Conservation (phyloP, 2,113 vertebrate species). For the Coryphaenoides rupestris region DNA sequence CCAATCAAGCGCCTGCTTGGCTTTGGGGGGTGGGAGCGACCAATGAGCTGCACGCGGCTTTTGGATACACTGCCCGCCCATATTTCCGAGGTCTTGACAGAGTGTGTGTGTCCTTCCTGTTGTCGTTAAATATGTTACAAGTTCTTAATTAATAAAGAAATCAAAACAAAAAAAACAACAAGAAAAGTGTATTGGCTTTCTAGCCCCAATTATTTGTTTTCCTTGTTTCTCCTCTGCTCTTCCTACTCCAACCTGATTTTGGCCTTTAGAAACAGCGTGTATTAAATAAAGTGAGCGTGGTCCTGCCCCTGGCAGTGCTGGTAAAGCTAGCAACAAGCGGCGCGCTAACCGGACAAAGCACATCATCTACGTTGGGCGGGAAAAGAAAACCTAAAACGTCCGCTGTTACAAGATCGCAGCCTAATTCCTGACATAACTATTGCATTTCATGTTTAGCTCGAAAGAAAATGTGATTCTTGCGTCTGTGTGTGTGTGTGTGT, state of each 20-base stretch:
- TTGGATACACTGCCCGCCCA: constrained; percentile 21
- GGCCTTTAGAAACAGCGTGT: constrained; percentile 90
- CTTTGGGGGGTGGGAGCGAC: constrained; percentile 11
- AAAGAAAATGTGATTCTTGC: constrained; percentile 77
- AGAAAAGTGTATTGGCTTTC: background rate
- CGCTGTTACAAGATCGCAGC: constrained; percentile 83
- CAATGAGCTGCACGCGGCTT: constrained; percentile 16
- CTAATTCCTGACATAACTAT: constrained; percentile 80
- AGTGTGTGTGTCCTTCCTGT: constrained; percentile 70
- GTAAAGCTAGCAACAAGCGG: constrained; percentile 90
- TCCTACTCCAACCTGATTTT: constrained; percentile 77
- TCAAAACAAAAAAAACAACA: background rate
- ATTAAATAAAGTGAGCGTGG: constrained; percentile 81
- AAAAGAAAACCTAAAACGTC: constrained; percentile 80
- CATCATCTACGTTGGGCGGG: constrained; percentile 77
- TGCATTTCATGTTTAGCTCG: constrained; percentile 73
- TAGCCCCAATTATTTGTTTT: background rate
- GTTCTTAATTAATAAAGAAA: background rate
- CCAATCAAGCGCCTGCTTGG: constrained; percentile 18
- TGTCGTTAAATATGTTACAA: constrained; percentile 44
- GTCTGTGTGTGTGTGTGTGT: too few relatives aligned
- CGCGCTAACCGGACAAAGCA: constrained; percentile 84
- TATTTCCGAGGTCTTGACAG: constrained; percentile 86
- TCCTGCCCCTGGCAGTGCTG: constrained; percentile 78
- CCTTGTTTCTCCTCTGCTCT: constrained; percentile 58